Base-by-base conservation (phyloP, 2,888 invertebrate genomes). In the Ceramica pisi region DNA sequence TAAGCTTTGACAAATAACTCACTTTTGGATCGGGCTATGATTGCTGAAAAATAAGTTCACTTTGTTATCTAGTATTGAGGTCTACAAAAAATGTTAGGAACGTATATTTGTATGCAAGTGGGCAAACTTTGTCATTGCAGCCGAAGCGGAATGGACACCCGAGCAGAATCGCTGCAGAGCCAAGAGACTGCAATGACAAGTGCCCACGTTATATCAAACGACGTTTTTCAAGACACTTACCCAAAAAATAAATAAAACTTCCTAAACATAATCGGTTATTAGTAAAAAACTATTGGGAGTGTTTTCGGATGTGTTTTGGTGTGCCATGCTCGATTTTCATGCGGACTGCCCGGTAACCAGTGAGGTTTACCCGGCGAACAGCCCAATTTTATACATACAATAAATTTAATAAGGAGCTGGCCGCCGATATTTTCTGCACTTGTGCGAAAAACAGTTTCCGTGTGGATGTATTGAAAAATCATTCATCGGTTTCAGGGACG, bases 11-110 rank as follows among this genome's bases (percentile, higher is more conserved):
- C 10, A 53, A n/a, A 44, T 44, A 14, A 67, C 81, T 65, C 14
- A 75, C 75, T 38, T 67, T 65, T 53, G 31, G 64, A 9, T 38
- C 26, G n/a, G 35, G 62, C 67, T 75, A n/a, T 10, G 16, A 21
- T 10, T 41, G 12, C 74, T 74, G 67, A 19, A 31, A 73, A 60
- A 55, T 8, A 60, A 60, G 16, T 65, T 16, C 44, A 44, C 16
- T 14, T 44, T 44, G 16, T 16, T 44, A 41, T 46, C 19, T 2
- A 19, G 4, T 2, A 19, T 46, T 8, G 5, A 14, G 19, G 46
- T 8, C 46, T 19, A 19, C 1, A 46, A 46, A 46, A 19, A 7
- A 46, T 46, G 2, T 41, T 16, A 14, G 14, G 14, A 2, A 1
- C 14, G 12, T 14, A 44, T 1, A 14, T 41, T 5, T 19, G 19